Base-by-base conservation (phyloP, 2,797 vertebrate genomes). In the Cirrhinus molitorella region DNA sequence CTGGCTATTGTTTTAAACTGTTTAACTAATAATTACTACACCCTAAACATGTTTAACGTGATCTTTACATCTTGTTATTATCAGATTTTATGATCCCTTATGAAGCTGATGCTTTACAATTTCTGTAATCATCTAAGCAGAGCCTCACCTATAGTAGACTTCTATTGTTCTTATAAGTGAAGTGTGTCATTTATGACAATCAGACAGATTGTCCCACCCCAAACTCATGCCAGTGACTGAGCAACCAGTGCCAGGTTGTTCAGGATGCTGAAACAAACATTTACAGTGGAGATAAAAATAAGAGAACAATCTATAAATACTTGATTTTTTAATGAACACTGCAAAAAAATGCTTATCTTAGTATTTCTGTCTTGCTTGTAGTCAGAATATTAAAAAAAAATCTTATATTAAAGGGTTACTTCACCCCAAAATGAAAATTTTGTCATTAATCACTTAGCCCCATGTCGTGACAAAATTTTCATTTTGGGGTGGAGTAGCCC, bases 91-190 rank as follows among this genome's bases (percentile, higher is more conserved):
- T 13, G 31, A 73, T 73, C 1, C 28, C 6, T 53, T 3, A 21
- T 14, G 31, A 73, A 31, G 49, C 19, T 53, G n/a, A 9, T 45
- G 31, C 17, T 17, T 13, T 34, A 53, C 17, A 53, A 7, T 34
- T 53, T 34, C 12, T 73, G 70, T 73, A 73, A 53, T 53, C 49
- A 53, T 53, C 28, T 73, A 53, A 55, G n/a, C 71, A 53, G 19
- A n/a, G 21, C 11, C 7, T 53, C 12, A 13, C 3, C 49, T n/a
- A n/a, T n/a, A n/a, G n/a, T 53, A 34, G 25, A 73, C 49, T 14
- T 55, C 31, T 73, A 53, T 53, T 37, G 49, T 73, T 53, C 28
- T 73, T 9, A 34, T 8, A 53, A 12, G 19, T n/a, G 47, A 73
- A 49, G 68, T 49, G 43, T 71, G 45, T 49, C 11, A 72, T 12